phyloP scores from a whole-genome alignment of 2,888 invertebrate species.

The Dynastes tityus region DNA sequence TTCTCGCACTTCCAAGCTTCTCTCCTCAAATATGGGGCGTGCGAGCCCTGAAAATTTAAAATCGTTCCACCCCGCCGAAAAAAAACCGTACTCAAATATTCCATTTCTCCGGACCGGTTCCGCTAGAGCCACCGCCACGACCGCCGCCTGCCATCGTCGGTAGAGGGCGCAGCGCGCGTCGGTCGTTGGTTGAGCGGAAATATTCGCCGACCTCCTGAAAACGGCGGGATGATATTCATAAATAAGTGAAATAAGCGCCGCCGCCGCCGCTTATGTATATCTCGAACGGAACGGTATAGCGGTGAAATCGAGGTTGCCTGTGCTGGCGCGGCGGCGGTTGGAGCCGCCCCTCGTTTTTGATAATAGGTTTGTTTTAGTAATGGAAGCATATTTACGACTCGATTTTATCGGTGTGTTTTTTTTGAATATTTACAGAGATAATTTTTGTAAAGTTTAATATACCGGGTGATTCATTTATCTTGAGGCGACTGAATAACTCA shows the following conservation, averaged over 20 bases:
- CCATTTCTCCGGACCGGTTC: constrained; percentile 49
- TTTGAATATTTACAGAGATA: no score
- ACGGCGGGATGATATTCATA: constrained; percentile 14
- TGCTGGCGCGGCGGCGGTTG: neutral
- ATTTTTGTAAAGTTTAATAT: no score
- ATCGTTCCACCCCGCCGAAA: constrained; percentile 25
- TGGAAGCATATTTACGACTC: no score
- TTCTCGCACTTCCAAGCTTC: neutral
- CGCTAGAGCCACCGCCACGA: no score
- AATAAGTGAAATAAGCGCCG: constrained; percentile 19
- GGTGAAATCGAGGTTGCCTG: no score
- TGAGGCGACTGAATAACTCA: no score
- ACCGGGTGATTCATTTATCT: no score
- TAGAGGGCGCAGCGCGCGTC: neutral
- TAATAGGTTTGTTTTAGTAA: no score
- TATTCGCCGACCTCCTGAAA: constrained; percentile 9
- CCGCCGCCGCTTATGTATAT: neutral
- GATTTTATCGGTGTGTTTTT: no score
- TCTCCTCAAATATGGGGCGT: constrained; percentile 37
- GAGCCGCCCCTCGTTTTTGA: neutral
- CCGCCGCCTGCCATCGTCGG: no score
- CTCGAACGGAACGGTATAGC: neutral
- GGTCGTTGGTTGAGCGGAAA: constrained; percentile 9
- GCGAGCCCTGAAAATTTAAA: constrained; percentile 52
- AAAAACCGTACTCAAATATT: constrained; percentile 56